Evolutionary conservation across 2,797 vertebrate genomes (phyloP).

Genomic region (Lagocephalus sceleratus): DNA sequence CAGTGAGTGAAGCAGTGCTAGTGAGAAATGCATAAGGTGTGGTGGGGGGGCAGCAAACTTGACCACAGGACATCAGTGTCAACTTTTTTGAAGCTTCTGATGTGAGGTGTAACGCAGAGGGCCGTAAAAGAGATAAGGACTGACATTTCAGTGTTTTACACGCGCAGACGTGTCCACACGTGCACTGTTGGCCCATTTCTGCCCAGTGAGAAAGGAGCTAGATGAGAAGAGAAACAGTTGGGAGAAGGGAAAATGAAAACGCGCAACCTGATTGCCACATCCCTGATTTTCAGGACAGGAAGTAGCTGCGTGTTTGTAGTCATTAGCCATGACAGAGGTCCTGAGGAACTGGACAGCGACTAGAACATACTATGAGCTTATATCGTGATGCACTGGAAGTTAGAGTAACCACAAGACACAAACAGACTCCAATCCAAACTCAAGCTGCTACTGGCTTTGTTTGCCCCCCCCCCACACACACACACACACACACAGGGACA

Average conservation of each 20-base stretch:
- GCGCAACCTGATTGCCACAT: no score
- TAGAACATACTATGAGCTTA: not conserved
- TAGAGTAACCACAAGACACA: conserved; percentile 9
- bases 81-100: no score
- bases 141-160: no score
- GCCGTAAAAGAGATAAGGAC: no score
- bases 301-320: no score
- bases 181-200: no score
- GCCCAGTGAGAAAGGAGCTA: conserved; percentile 1
- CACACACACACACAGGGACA: conserved; percentile 2
- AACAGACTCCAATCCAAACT: conserved; percentile 27
- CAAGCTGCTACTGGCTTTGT: conserved; percentile 22
- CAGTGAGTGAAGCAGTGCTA: conserved; percentile 26
- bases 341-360: conserved; percentile 1
- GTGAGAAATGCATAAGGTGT: no score
- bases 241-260: not conserved
- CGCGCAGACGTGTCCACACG: no score
- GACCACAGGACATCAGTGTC: conserved; percentile 31
- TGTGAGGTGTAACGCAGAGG: no score
- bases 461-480: not conserved
- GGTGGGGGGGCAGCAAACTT: not conserved
- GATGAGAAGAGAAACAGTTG: not conserved
- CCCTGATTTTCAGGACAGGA: no score
- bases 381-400: not conserved
- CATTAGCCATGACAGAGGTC: not conserved